Percentiles rank a stretch among this genome's conserved stretches.
Evolutionary conservation across 2,797 vertebrate genomes (phyloP).

Genomic region (Pseudomugil gertrudae): DNA sequence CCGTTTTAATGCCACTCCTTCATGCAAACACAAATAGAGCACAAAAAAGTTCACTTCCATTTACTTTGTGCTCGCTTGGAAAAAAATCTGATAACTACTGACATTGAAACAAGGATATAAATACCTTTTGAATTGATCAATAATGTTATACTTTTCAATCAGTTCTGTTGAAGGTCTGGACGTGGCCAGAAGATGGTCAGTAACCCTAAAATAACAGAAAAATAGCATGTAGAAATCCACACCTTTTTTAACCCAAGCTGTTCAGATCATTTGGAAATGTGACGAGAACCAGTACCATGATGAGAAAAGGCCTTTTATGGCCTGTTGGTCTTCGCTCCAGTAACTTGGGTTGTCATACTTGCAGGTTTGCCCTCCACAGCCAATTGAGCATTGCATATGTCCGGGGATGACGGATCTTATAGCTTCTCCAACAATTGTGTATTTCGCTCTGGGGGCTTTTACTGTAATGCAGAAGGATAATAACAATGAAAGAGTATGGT

Average conservation of each 20-base stretch:
- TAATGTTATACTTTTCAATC: conserved; percentile 90
- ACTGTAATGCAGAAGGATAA: conserved; percentile 70
- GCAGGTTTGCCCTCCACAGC: conserved; percentile 92
- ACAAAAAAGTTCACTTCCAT: conserved; percentile 17
- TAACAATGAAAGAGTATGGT: neutral
- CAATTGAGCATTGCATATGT: conserved; percentile 91
- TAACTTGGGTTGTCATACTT: conserved; percentile 93
- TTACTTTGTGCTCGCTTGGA: neutral
- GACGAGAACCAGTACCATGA: conserved; percentile 84
- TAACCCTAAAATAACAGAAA: conserved; percentile 84
- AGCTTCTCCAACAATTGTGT: conserved; percentile 92
- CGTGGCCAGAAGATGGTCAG: conserved; percentile 92
- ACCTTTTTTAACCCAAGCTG: neutral
- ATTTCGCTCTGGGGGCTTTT: conserved; percentile 87
- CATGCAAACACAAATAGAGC: conserved; percentile 34
- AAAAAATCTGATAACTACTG: neutral
- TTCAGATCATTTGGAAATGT: neutral
- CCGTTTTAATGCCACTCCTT: conserved; percentile 90
- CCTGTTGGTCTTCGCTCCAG: conserved; percentile 92
- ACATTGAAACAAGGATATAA: neutral
- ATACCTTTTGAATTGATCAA: conserved; percentile 94
- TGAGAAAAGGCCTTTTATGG: conserved; percentile 92
- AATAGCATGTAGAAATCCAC: neutral
- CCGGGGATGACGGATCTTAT: conserved; percentile 89
- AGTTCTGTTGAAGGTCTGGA: conserved; percentile 94